Evolutionary conservation across 2,797 vertebrate species (phyloP).

Genomic region (Cygnus olor): DNA sequence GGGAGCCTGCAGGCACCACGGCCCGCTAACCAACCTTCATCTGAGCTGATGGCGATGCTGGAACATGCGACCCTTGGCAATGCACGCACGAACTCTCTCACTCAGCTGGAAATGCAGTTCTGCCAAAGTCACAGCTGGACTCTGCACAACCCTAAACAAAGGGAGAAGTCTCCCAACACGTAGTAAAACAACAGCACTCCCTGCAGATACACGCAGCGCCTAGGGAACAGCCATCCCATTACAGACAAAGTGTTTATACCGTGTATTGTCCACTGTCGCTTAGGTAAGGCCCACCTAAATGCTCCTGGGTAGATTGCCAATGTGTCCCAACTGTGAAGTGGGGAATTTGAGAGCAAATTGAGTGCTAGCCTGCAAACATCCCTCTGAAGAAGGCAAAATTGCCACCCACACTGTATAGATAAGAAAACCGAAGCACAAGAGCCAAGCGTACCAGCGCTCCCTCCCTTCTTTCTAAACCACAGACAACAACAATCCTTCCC

Average conservation of each 20-base stretch:
- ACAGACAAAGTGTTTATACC: neutral
- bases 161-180: neutral
- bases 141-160: neutral
- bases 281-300: conserved; percentile 16
- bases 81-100: neutral
- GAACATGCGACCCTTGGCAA: neutral
- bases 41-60: neutral
- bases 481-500: neutral
- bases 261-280: neutral
- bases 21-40: neutral
- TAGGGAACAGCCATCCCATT: neutral
- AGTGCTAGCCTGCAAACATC: neutral
- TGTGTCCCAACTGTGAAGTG: neutral
- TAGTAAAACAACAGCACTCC: neutral
- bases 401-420: neutral
- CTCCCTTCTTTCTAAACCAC: neutral
- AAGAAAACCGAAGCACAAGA: neutral
- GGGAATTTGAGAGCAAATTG: neutral
- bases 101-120: neutral
- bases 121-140: neutral
- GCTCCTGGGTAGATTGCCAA: neutral
- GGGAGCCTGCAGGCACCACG: neutral
- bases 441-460: neutral
- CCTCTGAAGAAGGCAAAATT: neutral
- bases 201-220: neutral